phyloP scores from a whole-genome alignment of 2,113 vertebrate genomes.

The Isichthys henryi region DNA sequence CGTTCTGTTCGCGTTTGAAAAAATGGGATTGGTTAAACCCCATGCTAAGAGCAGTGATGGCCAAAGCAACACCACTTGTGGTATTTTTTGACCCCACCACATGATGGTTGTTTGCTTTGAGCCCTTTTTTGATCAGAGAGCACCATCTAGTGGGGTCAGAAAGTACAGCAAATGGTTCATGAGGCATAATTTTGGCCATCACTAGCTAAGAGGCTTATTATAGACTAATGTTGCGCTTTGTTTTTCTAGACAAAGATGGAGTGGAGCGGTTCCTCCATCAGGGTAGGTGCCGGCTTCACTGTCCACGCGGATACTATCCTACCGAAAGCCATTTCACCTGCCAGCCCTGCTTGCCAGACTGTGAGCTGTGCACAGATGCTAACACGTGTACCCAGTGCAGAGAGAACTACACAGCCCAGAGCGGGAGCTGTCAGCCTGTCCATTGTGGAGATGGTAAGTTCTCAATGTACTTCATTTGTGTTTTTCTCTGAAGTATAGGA shows the following conservation, averaged over 20 bases:
- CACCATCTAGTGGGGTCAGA: background rate
- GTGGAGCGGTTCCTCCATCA: constrained; percentile 63
- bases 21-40: background rate
- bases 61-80: background rate
- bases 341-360: constrained; percentile 62
- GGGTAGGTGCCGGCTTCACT: constrained; percentile 63
- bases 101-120: background rate
- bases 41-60: background rate
- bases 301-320: constrained; percentile 59
- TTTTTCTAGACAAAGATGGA: constrained; percentile 60
- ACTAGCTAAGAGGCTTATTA: background rate
- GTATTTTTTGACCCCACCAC: background rate
- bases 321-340: constrained; percentile 60
- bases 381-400: constrained; percentile 65
- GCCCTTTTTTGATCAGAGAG: background rate
- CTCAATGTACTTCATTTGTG: background rate
- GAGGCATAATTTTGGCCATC: background rate
- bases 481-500: background rate
- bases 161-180: background rate
- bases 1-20: background rate
- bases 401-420: constrained; percentile 61
- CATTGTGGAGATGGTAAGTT: constrained; percentile 51
- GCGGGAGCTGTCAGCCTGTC: constrained; percentile 54
- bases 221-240: constrained; percentile 27
- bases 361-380: constrained; percentile 66